A percentile compares a stretch with the other conserved stretches of the same genome.
These are phyloP conservation scores for Trichacis sp. DNA, from an alignment of 2,888 invertebrate genomes.

Conservation along the genomic window DNA sequence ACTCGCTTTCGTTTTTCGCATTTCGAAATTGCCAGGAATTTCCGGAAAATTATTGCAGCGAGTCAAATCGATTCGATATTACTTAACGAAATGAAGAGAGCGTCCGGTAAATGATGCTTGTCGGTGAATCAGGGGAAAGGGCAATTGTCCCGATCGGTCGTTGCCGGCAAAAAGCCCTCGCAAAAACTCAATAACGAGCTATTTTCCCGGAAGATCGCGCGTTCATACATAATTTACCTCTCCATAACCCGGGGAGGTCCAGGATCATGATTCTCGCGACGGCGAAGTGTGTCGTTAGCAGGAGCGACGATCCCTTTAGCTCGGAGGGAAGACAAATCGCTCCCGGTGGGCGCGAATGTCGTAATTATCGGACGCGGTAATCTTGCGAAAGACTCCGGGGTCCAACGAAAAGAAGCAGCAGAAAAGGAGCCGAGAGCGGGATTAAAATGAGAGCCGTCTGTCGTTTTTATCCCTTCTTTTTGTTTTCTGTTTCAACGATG, in stretches of 20 bases:
- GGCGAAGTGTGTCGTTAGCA: conserved; percentile 27
- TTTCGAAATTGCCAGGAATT: background rate
- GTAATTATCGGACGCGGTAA: conserved; percentile 57
- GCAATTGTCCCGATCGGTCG: background rate
- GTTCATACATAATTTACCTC: conserved; percentile 14
- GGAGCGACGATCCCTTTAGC: conserved; percentile 27
- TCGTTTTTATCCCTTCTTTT: too few species aligned
- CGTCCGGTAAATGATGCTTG: conserved; percentile 8
- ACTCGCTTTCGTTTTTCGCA: too few species aligned
- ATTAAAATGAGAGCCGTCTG: conserved; percentile 13
- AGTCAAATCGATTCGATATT: background rate
- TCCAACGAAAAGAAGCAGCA: conserved; percentile 27
- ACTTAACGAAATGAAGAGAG: background rate
- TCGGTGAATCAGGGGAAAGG: conserved; percentile 1
- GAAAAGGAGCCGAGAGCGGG: conserved; percentile 1
- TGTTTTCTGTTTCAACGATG: background rate
- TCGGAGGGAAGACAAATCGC: conserved; percentile 55
- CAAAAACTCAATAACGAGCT: conserved; percentile 12
- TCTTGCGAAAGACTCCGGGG: conserved; percentile 44
- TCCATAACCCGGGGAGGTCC: conserved; percentile 13
- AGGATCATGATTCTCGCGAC: conserved; percentile 9
- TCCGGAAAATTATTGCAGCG: background rate
- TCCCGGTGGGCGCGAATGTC: conserved; percentile 56
- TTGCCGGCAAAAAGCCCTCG: background rate
- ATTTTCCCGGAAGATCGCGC: conserved; percentile 15